Base-by-base conservation (phyloP, 2,888 invertebrate species). In the Xanthia icteritia region DNA sequence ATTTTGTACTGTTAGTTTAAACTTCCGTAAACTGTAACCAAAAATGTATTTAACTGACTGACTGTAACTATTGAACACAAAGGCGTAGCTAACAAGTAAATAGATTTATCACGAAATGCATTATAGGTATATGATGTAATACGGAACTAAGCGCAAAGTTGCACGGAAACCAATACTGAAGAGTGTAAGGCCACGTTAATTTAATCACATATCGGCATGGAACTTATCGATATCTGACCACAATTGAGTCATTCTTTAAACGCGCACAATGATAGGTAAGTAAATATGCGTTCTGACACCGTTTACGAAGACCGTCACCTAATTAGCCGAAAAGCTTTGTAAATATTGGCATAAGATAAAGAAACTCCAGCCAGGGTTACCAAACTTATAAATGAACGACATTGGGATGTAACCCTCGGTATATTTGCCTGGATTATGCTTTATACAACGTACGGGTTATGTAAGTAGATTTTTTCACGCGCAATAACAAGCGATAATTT, bases 401-500 rank as follows among this genome's bases (percentile, higher is more conserved):
- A 89, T 89, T 86, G 88, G 88, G 76, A 82, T 60, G 74, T 86
- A 86, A 83, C 85, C 88, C 88, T 87, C 79, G 9, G 66, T 56
- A 56, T 82, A 81, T 90, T 84, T 89, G 79, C 79, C 77, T 79
- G 82, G 88, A 88, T 89, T 88, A 89, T 83, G 67, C 79, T 79
- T 87, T 66, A 77, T 68, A 85, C 80, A 80, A 72, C 74, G 81
- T 74, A 76, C 75, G 79, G 73, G 86, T 95, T 95, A 93, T 93
- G 93, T 95, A 95, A 96, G 89, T 73, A 87, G 83, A 82, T 89
- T 89, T 90, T 94, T 94, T 94, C 88, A 94, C 92, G 93, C 95
- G 95, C 94, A 95, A 94, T 95, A 95, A 91, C 92, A 91, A 90
- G 83, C 91, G 95, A 95, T 96, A 95, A 95, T 96, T 95, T 94